These are phyloP conservation scores for Tapera naevia DNA, from an alignment of 2,797 vertebrate species.

Conservation along the genomic window DNA sequence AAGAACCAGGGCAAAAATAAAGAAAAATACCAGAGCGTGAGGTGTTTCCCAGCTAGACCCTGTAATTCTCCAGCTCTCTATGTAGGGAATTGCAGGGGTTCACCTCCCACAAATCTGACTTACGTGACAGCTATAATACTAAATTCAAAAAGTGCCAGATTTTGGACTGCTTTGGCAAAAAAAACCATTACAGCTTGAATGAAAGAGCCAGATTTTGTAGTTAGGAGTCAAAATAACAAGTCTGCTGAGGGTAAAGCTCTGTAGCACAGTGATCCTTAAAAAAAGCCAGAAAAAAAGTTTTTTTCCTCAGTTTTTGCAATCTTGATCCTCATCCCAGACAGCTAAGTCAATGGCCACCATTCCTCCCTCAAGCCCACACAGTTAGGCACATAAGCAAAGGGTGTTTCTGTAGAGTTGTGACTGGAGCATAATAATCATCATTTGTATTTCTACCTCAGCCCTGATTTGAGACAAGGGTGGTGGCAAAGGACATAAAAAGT, in stretches of 20 bases:
- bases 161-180: neutral
- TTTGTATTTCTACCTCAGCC: neutral
- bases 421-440: neutral
- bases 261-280: neutral
- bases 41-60: conserved; percentile 8
- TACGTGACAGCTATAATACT: neutral
- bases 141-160: neutral
- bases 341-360: neutral
- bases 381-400: neutral
- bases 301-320: neutral
- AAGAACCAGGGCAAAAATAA: conserved; percentile 25
- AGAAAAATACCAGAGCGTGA: neutral
- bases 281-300: neutral
- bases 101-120: neutral
- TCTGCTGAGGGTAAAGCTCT: neutral
- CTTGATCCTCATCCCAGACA: neutral
- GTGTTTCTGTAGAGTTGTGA: neutral
- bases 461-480: neutral
- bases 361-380: neutral
- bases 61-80: neutral
- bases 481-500: neutral
- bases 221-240: neutral
- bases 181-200: neutral
- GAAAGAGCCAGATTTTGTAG: neutral
- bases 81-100: neutral